Conservation (phyloP, 1,140 invertebrate genomes). For the Drosophila ananassae region DNA sequence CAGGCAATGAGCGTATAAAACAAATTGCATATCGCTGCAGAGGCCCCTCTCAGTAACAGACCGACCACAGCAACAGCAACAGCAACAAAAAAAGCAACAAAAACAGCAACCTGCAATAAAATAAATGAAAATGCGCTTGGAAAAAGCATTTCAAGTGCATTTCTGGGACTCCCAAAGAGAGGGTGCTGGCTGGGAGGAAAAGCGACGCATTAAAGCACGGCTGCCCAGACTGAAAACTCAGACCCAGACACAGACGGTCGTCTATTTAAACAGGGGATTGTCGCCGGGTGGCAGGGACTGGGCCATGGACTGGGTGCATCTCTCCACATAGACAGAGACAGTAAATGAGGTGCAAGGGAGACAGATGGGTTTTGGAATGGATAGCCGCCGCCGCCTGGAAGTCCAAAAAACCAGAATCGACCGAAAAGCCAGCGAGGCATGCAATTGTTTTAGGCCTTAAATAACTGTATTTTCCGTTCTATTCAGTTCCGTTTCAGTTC, state of each 20-base stretch:
- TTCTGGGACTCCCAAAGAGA: conserved; percentile 9
- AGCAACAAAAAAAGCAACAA: conserved; percentile 28
- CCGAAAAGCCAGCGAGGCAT: conserved; percentile 67
- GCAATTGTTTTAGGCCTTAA: conserved; percentile 75
- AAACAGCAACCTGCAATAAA: conserved; percentile 54
- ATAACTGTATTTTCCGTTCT: conserved; percentile 67
- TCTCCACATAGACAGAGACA: conserved; percentile 4
- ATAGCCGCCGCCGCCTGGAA: conserved; percentile 2
- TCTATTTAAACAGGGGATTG: conserved; percentile 53
- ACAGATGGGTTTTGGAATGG: background rate
- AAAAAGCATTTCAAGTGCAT: conserved; percentile 73
- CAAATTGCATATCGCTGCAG: conserved; percentile 71
- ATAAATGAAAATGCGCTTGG: conserved; percentile 68
- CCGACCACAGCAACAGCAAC: conserved; percentile 32
- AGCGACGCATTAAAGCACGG: conserved; percentile 57
- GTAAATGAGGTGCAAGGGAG: conserved; percentile 1
- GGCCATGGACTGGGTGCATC: background rate
- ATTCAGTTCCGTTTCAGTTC: conserved; percentile 33
- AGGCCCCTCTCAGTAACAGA: conserved; percentile 24
- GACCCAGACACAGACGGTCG: conserved; percentile 52
- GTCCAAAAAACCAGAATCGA: conserved; percentile 42
- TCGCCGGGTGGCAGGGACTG: no score
- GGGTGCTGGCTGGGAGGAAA: background rate
- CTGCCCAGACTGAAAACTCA: conserved; percentile 39
- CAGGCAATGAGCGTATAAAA: conserved; percentile 73